Percentiles rank a stretch among this genome's conserved stretches.
phyloP scores from a whole-genome alignment of 2,888 invertebrate genomes.

The Diaphora mendica region DNA sequence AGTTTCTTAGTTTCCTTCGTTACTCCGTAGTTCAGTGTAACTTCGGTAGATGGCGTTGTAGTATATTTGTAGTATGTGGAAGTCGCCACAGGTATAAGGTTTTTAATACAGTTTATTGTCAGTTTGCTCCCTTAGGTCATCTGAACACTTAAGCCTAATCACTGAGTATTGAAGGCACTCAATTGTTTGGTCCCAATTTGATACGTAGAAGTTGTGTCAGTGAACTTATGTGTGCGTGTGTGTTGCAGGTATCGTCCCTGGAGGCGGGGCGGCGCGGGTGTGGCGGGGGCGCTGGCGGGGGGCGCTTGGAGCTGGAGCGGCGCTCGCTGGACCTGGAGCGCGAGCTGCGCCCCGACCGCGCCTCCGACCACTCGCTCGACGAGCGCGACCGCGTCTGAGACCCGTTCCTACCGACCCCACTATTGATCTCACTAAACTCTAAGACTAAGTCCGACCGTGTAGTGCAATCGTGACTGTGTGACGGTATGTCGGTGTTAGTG shows the following conservation, averaged over 20 bases:
- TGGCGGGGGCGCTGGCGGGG: conserved; percentile 51
- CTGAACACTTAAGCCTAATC: not conserved
- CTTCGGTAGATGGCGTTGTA: too few relatives aligned
- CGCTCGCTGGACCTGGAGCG: conserved; percentile 84
- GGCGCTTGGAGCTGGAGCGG: conserved; percentile 79
- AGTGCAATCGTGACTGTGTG: conserved; percentile 80
- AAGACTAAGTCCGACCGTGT: conserved; percentile 76
- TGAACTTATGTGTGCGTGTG: too few relatives aligned
- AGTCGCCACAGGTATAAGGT: too few relatives aligned
- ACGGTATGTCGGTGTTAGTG: conserved; percentile 83
- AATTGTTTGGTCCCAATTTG: too few relatives aligned
- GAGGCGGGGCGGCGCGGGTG: conserved; percentile 69
- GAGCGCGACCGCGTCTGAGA: conserved; percentile 80
- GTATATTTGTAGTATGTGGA: too few relatives aligned
- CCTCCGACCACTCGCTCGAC: conserved; percentile 81
- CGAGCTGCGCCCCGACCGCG: conserved; percentile 77
- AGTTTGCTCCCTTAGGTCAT: too few relatives aligned
- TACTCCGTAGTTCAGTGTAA: too few relatives aligned
- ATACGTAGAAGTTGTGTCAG: too few relatives aligned
- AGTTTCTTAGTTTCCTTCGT: too few relatives aligned
- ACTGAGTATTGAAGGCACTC: too few relatives aligned
- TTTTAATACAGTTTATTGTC: too few relatives aligned
- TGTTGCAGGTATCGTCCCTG: conserved; percentile 77
- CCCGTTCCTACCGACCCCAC: conserved; percentile 17
- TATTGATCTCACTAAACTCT: conserved; percentile 84